Evolutionary conservation across 1,140 invertebrate genomes (phyloP).

Genomic region (Tyrophagus putrescentiae): DNA sequence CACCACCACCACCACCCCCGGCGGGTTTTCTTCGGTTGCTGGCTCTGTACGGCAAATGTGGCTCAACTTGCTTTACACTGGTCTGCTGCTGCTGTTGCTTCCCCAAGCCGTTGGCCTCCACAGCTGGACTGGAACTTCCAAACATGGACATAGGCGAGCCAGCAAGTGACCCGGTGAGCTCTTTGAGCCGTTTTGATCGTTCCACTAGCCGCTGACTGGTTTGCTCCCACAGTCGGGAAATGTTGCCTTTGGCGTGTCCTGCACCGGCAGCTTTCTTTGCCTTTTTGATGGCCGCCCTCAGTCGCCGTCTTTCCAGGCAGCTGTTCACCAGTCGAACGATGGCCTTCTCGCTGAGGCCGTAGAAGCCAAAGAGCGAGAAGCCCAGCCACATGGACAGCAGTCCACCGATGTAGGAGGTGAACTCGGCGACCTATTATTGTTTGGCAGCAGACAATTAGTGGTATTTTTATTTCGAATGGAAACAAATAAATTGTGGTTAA

Average conservation of each 20-base stretch:
- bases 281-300: too few species aligned
- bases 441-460: background rate
- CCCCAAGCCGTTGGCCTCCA: too few species aligned
- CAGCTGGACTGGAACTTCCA: too few species aligned
- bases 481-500: background rate
- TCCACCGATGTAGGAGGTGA: conserved; percentile 17
- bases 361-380: conserved; percentile 19
- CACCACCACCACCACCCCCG: too few species aligned
- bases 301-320: background rate
- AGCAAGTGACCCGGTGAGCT: too few species aligned
- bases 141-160: too few species aligned
- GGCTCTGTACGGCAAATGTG: too few species aligned
- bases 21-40: too few species aligned
- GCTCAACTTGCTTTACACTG: too few species aligned
- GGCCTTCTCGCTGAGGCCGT: conserved; percentile 2
- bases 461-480: background rate
- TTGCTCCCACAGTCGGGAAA: background rate
- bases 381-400: conserved; percentile 20
- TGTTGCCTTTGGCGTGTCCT: background rate
- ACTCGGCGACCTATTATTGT: conserved; percentile 3
- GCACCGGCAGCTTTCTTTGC: too few species aligned
- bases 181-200: background rate
- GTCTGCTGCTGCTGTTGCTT: too few species aligned
- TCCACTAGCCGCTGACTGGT: too few species aligned
- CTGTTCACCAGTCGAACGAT: background rate